These are phyloP conservation scores for Neocrepidodera transversa DNA, from an alignment of 2,888 invertebrate species.

Conservation along the genomic window DNA sequence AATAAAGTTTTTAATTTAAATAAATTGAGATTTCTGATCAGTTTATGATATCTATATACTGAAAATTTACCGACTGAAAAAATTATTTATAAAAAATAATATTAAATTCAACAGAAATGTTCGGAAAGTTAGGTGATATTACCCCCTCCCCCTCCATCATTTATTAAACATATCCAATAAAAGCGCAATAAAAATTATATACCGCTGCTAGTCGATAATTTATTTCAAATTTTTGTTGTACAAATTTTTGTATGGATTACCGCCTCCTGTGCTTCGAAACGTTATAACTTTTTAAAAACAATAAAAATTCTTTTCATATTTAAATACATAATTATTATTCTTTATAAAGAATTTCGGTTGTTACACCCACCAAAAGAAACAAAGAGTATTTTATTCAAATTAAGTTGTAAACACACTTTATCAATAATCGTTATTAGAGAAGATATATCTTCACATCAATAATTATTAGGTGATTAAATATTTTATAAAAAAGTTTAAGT, in stretches of 20 bases:
- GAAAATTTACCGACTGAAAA: no score
- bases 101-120: no score
- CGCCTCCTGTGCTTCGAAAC: not conserved
- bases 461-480: no score
- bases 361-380: conserved; percentile 5
- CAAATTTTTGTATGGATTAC: not conserved
- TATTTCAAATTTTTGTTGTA: not conserved
- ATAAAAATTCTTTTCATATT: not conserved
- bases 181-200: conserved; percentile 4
- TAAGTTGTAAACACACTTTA: not conserved
- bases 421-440: not conserved
- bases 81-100: no score
- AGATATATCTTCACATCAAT: not conserved
- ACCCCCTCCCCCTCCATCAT: no score
- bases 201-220: not conserved
- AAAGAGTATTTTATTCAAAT: not conserved
- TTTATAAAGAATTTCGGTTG: not conserved
- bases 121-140: no score
- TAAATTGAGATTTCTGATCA: no score
- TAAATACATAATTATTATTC: not conserved
- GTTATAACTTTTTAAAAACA: not conserved
- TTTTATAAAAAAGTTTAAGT: no score
- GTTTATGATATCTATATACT: no score
- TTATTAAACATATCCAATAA: conserved; percentile 5
- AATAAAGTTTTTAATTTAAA: no score